Evolutionary conservation across 2,113 vertebrate genomes (phyloP), one percentile per base, ranked within the genome.

Genomic region (Mellivora capensis): DNA sequence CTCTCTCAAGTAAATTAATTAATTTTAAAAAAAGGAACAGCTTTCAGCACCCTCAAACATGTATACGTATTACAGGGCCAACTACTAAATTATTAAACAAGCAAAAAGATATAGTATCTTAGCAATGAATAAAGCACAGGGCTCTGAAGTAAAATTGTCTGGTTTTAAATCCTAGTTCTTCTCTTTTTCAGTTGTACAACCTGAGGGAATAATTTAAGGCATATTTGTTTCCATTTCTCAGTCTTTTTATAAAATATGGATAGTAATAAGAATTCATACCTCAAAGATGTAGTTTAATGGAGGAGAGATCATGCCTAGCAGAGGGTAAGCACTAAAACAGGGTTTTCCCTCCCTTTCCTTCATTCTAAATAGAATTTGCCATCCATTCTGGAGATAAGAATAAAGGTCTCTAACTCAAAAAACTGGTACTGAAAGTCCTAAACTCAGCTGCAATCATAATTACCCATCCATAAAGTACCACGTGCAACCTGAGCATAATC

Each of bases 401-500:
- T 96, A 84, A 98, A 97, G 31, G 91, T 90, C 85, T 97, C 64
- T 95, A 94, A 97, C 93, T 95, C 77, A 94, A 95, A 97, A 98
- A 95, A 49, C 67, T 37, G 85, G 10, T 77, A 97, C 93, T 74
- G 96, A 64, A 0, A 18, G 14, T 77, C 84, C 84, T 97, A 97
- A 98, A 8, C 95, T 96, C 74, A 97, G 94, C 98, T 94, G 93
- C 97, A 97, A 97, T 94, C 97, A 92, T 96, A 98, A 98, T 97
- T 97, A 86, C 6, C 81, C 71, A 69, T 91, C 72, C 80, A 93
- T 90, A 97, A 97, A 97, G 89, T 67, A 96, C 4, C 80, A 98
- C 84, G 52, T 98, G 69, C 57, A 98, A 97, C n/a, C 6, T 4
- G 87, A 88, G 79, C 81, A 93, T 62, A 96, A 97, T 93, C 83